These are phyloP conservation scores for Melinopterus prodromus DNA, from an alignment of 2,888 invertebrate genomes.

Conservation along the genomic window DNA sequence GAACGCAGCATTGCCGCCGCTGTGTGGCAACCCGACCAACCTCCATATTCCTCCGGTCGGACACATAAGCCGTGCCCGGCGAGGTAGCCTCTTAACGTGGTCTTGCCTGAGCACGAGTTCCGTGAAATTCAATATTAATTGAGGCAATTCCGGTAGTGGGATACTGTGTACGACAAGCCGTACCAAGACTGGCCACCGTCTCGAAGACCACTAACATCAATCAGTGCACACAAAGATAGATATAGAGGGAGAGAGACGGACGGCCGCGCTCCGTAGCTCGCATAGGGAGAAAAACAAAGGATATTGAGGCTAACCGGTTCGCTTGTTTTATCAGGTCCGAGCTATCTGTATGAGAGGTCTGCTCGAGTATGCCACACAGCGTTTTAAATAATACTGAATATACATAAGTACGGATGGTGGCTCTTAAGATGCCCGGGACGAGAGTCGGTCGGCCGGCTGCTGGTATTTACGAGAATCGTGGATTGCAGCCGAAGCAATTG, in stretches of 20 bases:
- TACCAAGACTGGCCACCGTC: conserved; percentile 28
- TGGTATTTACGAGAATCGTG: neutral
- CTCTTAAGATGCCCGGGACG: neutral
- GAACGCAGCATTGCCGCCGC: neutral
- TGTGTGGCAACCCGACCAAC: conserved; percentile 13
- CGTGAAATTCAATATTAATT: conserved; percentile 35
- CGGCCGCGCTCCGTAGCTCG: too few relatives aligned
- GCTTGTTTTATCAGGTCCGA: conserved; percentile 14
- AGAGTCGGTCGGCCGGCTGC: neutral
- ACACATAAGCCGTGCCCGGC: neutral
- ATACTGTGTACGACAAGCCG: conserved; percentile 27
- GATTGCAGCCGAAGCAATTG: neutral
- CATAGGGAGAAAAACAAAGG: conserved; percentile 31
- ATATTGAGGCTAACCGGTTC: conserved; percentile 31
- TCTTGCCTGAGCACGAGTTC: conserved; percentile 17
- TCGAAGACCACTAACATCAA: conserved; percentile 28
- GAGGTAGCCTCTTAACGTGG: conserved; percentile 7
- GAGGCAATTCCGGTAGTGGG: conserved; percentile 34
- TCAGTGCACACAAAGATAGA: conserved; percentile 19
- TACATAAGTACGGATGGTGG: neutral
- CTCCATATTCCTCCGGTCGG: neutral
- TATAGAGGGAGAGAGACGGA: conserved; percentile 9
- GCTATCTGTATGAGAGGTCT: conserved; percentile 12
- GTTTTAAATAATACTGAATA: neutral
- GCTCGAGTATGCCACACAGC: conserved; percentile 19